These are phyloP conservation scores for Mesorhabditis belari DNA, from an alignment of 2,888 invertebrate species.

Conservation along the genomic window DNA sequence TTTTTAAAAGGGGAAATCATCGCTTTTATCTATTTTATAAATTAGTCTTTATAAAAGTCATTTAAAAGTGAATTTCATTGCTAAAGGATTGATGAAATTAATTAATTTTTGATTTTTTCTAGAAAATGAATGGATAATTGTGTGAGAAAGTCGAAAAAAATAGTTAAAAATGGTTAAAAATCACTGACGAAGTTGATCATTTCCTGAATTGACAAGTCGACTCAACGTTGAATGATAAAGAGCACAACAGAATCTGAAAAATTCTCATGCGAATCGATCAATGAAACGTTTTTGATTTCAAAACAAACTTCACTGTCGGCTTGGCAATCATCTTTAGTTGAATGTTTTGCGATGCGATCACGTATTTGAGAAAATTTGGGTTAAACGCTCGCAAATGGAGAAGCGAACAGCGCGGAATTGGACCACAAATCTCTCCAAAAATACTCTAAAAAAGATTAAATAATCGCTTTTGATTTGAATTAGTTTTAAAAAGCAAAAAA, in stretches of 20 bases:
- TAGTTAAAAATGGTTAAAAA: background rate
- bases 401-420: conserved; percentile 17
- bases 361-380: conserved; percentile 21
- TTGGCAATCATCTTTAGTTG: background rate
- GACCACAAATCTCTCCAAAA: conserved; percentile 25
- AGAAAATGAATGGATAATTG: no score
- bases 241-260: conserved; percentile 25
- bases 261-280: background rate
- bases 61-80: no score
- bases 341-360: background rate
- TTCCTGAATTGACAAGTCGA: conserved; percentile 19
- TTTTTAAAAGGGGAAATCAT: no score
- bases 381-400: conserved; percentile 19
- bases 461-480: background rate
- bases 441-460: conserved; percentile 8
- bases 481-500: no score
- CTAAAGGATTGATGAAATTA: no score
- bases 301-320: background rate
- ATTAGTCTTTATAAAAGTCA: no score
- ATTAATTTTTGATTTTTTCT: no score
- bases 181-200: conserved; percentile 17
- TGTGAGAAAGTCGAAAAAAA: no score
- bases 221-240: conserved; percentile 30
- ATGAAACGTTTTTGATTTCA: background rate
- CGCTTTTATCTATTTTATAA: no score